A percentile compares a stretch with the other conserved stretches of the same genome.
Evolutionary conservation across 2,797 vertebrate species (phyloP).

Genomic region (Xiphorhynchus erythropygius): DNA sequence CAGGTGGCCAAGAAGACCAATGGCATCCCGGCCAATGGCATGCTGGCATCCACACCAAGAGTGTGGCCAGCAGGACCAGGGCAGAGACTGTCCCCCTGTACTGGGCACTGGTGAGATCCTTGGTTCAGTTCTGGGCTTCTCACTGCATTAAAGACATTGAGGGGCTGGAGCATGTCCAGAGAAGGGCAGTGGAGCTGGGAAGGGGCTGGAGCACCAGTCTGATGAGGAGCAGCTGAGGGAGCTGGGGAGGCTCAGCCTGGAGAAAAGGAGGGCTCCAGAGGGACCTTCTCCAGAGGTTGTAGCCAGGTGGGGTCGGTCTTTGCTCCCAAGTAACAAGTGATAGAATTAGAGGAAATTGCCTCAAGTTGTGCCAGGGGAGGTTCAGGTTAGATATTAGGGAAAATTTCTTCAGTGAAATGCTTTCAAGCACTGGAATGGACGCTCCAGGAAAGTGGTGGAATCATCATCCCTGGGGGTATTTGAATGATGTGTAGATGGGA

Average conservation of each 20-base stretch:
- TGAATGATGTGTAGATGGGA: background rate
- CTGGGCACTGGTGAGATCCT: background rate
- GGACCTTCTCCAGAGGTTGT: background rate
- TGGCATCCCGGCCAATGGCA: background rate
- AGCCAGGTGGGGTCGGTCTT: fast-evolving
- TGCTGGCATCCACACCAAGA: background rate
- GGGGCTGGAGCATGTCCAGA: background rate
- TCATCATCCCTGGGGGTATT: background rate
- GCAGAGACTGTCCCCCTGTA: fast-evolving
- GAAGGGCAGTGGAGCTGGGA: background rate
- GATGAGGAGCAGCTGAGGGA: background rate
- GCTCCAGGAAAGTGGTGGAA: background rate
- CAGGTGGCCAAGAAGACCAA: background rate
- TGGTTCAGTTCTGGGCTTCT: background rate
- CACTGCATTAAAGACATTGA: background rate
- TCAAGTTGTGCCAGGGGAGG: background rate
- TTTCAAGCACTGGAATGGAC: background rate
- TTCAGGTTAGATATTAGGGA: background rate
- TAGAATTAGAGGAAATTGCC: background rate
- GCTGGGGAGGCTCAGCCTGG: background rate
- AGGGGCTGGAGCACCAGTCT: background rate
- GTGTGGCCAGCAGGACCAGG: background rate
- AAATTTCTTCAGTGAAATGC: background rate
- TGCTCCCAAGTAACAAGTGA: background rate
- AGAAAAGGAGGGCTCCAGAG: background rate